Conservation (phyloP, 2,113 vertebrate genomes). For the Phocoena phocoena region DNA sequence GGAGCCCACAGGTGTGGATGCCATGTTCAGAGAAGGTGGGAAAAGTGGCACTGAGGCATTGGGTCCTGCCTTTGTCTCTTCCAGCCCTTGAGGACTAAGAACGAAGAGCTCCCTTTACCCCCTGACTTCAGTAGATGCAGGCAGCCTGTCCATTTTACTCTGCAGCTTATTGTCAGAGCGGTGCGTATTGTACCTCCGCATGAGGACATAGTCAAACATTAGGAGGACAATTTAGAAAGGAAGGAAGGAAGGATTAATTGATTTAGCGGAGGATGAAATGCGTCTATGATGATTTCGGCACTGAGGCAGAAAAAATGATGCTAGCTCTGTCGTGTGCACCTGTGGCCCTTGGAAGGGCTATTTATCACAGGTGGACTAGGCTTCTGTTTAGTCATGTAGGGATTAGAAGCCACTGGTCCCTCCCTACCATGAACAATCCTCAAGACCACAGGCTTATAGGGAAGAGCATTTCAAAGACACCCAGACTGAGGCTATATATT, state of each 20-base stretch:
- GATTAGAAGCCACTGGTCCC: not conserved
- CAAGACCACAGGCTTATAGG: not conserved
- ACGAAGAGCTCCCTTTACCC: not conserved
- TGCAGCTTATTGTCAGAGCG: not conserved
- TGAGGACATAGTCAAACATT: not conserved
- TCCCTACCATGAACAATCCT: not conserved
- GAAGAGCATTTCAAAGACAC: not conserved
- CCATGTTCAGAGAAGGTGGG: not conserved
- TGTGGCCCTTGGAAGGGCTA: slow-evolving; percentile 42
- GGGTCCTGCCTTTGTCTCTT: not conserved
- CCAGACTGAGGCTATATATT: not conserved
- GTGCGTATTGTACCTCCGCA: not conserved
- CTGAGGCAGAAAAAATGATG: not conserved
- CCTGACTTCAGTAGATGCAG: not conserved
- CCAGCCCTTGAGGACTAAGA: not conserved
- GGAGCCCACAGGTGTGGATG: not conserved
- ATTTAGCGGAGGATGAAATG: not conserved
- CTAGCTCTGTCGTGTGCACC: not conserved
- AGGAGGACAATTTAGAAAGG: not conserved
- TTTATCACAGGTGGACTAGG: slow-evolving; percentile 36
- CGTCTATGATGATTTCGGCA: not conserved
- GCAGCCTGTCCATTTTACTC: not conserved
- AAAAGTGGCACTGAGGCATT: not conserved
- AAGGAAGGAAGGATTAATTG: not conserved
- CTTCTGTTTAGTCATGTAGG: slow-evolving; percentile 9